Evolutionary conservation across 2,888 invertebrate genomes (phyloP), one percentile per base, ranked within the genome.

Genomic region (Lasioglossum pauxillum): DNA sequence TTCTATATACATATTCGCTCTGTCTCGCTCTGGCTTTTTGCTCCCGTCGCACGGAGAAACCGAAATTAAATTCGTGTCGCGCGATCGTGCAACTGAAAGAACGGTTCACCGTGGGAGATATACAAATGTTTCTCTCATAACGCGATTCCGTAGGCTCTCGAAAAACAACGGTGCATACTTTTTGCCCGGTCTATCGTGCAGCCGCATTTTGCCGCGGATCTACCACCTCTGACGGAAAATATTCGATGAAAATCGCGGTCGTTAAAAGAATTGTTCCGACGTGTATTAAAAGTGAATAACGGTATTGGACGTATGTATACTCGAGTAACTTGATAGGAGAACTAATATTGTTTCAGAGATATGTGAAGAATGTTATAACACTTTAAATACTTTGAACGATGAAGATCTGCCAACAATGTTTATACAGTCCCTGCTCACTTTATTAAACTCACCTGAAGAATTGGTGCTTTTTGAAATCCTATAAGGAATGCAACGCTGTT

Each of bases 1-100:
- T 16, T 46, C 19, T 46, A 16, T 16, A 16, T 46, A 5, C 5
- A 46, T 16, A 16, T 46, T 31, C 4, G 4, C n/a, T 23, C n/a
- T 12, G 3, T 57, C 12, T n/a, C 3, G 5, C 57, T 57, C 10
- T 57, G n/a, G 4, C 57, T 12, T 12, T 60, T 27, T 60, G n/a
- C 67, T 67, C 14, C 1, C 19, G 8, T 7, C 19, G 67, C 19
- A 19, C 67, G 35, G 67, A 67, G 67, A 19, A 67, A 38, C 38
- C 38, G 69, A 69, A 69, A 69, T 69, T 69, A 69, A 69, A 69
- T 69, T 69, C 35, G 69, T 38, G 35, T 23, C 38, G 31, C n/a
- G 53, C 44, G 74, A 74, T 74, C 35, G 35, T 3, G 5, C 27
- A 27, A 16, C 60, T 27, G 60, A 27, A 27, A 60, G 60, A 60